Percentiles rank a stretch among this genome's conserved stretches.
phyloP scores from a whole-genome alignment of 2,113 vertebrate genomes.

The Xenus cinereus region DNA sequence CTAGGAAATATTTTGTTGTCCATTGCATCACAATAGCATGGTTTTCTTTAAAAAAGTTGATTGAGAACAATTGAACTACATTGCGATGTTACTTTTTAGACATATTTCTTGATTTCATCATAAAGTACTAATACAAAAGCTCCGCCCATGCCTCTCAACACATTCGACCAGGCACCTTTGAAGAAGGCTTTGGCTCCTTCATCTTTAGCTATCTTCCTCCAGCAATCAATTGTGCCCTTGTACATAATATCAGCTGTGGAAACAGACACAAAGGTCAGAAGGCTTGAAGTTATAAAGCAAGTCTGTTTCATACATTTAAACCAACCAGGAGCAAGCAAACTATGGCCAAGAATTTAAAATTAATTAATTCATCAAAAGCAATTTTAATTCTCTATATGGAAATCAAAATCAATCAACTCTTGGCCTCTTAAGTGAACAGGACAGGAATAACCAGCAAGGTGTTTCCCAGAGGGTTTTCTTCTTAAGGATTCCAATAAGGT shows the following conservation, averaged over 20 bases:
- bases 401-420: neutral
- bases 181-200: slow-evolving; percentile 94
- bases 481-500: neutral
- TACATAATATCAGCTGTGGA: slow-evolving; percentile 98
- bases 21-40: slow-evolving; percentile 70
- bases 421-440: neutral
- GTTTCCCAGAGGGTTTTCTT: neutral
- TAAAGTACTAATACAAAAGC: slow-evolving; percentile 98
- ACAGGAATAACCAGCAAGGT: neutral
- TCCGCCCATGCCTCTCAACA: slow-evolving; percentile 96
- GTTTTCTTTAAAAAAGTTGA: slow-evolving; percentile 70
- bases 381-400: neutral
- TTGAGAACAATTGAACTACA: slow-evolving; percentile 63
- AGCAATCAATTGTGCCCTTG: slow-evolving; percentile 95
- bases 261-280: slow-evolving; percentile 52
- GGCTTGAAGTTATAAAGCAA: neutral
- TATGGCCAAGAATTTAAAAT: neutral
- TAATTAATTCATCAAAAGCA: neutral
- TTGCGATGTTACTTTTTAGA: slow-evolving; percentile 72
- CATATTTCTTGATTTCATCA: slow-evolving; percentile 96
- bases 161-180: slow-evolving; percentile 99
- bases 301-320: neutral
- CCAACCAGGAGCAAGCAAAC: neutral
- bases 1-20: slow-evolving; percentile 77
- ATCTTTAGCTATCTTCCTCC: slow-evolving; percentile 95